Base-by-base conservation (phyloP, 2,888 invertebrate genomes). In the Physocephala rufipes region DNA sequence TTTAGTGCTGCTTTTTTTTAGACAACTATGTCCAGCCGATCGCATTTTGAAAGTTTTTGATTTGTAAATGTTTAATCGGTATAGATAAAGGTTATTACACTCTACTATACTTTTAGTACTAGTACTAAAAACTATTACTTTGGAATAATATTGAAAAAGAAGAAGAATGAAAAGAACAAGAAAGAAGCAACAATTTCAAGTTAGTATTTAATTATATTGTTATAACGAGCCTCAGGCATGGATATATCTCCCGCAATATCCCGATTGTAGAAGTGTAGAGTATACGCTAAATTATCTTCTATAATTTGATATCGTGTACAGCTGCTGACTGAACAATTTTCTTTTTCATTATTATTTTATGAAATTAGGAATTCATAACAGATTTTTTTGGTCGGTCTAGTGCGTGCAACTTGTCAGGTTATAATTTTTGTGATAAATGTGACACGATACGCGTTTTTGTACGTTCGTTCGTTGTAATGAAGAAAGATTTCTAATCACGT, bases 401-500 rank as follows among this genome's bases (percentile, higher is more conserved):
- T n/a, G 53, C n/a, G 19, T 24, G n/a, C 21, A 53, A 53, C 53
- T 53, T 53, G 53, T 53, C 53, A n/a, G n/a, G n/a, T n/a, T n/a
- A 24, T 5, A 53, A 24, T 53, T 53, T 53, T 53, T 21, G 21
- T 53, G 53, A 53, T 53, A 21, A 21, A 19, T 53, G 5, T 4
- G 2, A 53, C n/a, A 53, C 2, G 15, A 7, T 13, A 36, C 36
- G 36, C 5, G n/a, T n/a, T n/a, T 36, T 7, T 4, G 36, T 36
- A 36, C 36, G 36, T 36, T 49, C 49, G 49, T 49, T 3, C 15
- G n/a, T 49, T 49, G 49, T 49, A 19, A 49, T 19, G 19, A 19
- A n/a, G 4, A 49, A 49, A 3, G 19, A 49, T 19, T 49, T 15
- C 19, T 19, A 12, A 49, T 49, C 49, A 49, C 49, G n/a, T 19